A percentile compares a stretch with the other conserved stretches of the same genome.
Evolutionary conservation across 2,888 invertebrate species (phyloP).

Genomic region (Hoplodrina ambigua): DNA sequence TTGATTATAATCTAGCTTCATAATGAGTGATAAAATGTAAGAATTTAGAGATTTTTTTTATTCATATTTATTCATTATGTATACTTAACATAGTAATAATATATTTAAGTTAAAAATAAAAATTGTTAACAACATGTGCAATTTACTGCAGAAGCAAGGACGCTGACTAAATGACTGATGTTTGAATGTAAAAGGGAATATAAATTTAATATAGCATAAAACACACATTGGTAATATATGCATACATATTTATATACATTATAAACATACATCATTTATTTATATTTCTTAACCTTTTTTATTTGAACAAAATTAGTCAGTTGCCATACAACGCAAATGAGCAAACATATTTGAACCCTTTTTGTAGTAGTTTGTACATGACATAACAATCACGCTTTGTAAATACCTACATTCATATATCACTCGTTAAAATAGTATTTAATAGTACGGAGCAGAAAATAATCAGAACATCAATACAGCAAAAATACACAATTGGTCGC

Average conservation of each 20-base stretch:
- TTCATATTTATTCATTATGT: constrained; percentile 21
- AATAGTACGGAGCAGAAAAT: constrained; percentile 26
- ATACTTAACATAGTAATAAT: constrained; percentile 15
- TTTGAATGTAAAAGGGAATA: constrained; percentile 26
- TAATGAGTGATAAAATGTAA: constrained; percentile 29
- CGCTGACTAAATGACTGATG: constrained; percentile 32
- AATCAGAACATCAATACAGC: constrained; percentile 3
- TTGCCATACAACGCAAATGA: not conserved
- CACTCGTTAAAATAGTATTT: constrained; percentile 37
- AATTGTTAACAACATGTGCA: constrained; percentile 43
- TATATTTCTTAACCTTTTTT: not conserved
- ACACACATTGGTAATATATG: not conserved
- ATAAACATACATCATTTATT: constrained; percentile 4
- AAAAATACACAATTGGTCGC: too few species aligned
- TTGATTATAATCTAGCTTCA: constrained; percentile 4
- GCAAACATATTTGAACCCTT: constrained; percentile 3
- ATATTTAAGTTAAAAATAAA: constrained; percentile 34
- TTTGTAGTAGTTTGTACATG: constrained; percentile 48
- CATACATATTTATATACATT: too few species aligned
- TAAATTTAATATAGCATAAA: not conserved
- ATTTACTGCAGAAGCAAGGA: constrained; percentile 44
- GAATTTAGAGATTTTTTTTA: constrained; percentile 35
- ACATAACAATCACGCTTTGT: constrained; percentile 43
- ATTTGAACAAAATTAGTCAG: constrained; percentile 35
- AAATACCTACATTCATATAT: constrained; percentile 35